Evolutionary conservation across 1,140 invertebrate species (phyloP).

Genomic region (Brachionus rotundiformis): DNA sequence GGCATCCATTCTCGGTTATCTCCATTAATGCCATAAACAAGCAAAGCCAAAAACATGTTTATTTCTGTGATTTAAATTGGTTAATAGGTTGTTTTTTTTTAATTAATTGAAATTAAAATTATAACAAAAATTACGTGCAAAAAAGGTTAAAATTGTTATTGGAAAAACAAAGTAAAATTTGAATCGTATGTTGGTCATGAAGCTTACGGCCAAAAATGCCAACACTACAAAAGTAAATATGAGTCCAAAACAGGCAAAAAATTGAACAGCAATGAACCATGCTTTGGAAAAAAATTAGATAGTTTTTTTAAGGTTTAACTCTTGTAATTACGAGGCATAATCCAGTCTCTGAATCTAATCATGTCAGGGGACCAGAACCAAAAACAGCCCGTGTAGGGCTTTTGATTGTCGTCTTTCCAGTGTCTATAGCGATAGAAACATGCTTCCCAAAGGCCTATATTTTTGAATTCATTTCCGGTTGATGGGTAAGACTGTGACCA

Average conservation of each 20-base stretch:
- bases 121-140: constrained; percentile 30
- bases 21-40: constrained; percentile 42
- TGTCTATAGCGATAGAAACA: constrained; percentile 50
- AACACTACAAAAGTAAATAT: constrained; percentile 42
- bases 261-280: constrained; percentile 51
- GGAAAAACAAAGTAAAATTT: constrained; percentile 51
- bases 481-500: constrained; percentile 45
- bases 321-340: constrained; percentile 43
- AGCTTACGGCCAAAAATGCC: constrained; percentile 36
- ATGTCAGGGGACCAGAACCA: constrained; percentile 51
- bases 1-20: constrained; percentile 52
- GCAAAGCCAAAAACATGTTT: constrained; percentile 49
- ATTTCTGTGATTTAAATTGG: neutral
- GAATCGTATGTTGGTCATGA: constrained; percentile 42
- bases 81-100: neutral
- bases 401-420: constrained; percentile 52
- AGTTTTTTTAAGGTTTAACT: neutral
- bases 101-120: neutral
- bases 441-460: constrained; percentile 50
- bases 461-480: constrained; percentile 50
- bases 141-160: constrained; percentile 41
- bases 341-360: constrained; percentile 50
- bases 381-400: constrained; percentile 42
- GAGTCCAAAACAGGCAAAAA: constrained; percentile 48
- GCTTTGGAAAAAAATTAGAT: constrained; percentile 15